Conservation (phyloP, 2,888 invertebrate genomes). For the Halocaridina rubra region DNA sequence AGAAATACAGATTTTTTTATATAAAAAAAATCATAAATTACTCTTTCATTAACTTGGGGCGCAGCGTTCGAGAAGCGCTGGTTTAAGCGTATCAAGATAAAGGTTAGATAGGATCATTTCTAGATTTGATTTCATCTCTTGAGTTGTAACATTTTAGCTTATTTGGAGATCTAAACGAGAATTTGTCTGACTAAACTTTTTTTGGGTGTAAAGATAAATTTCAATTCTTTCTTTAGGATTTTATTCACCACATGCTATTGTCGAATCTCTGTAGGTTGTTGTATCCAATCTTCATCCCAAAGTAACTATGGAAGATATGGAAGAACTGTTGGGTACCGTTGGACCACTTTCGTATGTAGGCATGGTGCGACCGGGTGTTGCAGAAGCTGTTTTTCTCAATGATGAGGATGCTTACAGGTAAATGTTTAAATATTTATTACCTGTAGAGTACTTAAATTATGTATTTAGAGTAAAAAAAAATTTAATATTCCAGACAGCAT, state of each 20-base stretch:
- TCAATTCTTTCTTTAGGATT: background rate
- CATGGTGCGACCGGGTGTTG: conserved; percentile 86
- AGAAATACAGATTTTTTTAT: no score
- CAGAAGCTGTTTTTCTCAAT: conserved; percentile 90
- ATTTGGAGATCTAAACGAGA: background rate
- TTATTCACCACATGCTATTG: background rate
- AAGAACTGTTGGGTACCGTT: conserved; percentile 94
- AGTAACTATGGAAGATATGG: conserved; percentile 91
- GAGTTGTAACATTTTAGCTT: background rate
- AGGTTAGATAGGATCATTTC: background rate
- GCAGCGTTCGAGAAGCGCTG: no score
- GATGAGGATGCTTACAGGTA: conserved; percentile 81
- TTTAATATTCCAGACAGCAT: no score
- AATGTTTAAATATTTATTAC: conserved; percentile 71
- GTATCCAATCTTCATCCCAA: conserved; percentile 89
- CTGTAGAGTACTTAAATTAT: background rate
- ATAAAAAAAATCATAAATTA: no score
- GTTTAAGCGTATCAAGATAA: background rate
- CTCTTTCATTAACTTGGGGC: no score
- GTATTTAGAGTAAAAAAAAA: no score
- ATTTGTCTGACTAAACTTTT: background rate
- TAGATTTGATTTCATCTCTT: background rate
- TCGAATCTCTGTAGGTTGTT: conserved; percentile 73
- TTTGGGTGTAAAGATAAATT: background rate
- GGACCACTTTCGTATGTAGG: conserved; percentile 87